Evolutionary conservation across 2,797 vertebrate species (phyloP).

Genomic region (Catharus ustulatus): DNA sequence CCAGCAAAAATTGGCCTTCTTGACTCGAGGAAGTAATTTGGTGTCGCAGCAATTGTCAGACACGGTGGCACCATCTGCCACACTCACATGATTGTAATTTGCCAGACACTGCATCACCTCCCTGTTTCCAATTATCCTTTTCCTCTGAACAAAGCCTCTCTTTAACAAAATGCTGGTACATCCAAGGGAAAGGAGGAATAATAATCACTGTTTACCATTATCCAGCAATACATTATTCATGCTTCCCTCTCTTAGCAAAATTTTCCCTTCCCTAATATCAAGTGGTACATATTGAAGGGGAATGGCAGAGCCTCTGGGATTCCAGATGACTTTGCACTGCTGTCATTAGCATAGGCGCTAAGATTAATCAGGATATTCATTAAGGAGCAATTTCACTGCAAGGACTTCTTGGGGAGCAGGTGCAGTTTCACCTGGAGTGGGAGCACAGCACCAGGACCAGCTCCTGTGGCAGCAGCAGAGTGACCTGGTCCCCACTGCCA

Average conservation of each 20-base stretch:
- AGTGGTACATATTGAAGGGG: background rate
- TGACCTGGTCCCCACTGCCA: background rate
- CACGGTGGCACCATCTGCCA: background rate
- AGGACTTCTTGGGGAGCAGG: background rate
- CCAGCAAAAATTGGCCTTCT: background rate
- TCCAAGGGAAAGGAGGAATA: background rate
- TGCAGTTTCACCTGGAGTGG: background rate
- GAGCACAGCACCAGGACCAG: background rate
- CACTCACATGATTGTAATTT: background rate
- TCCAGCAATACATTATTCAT: conserved; percentile 66
- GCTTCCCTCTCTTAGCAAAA: conserved; percentile 1
- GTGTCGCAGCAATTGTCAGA: background rate
- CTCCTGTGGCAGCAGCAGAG: background rate
- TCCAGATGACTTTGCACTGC: background rate
- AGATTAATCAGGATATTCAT: conserved; percentile 9
- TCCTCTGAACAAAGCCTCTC: conserved; percentile 4
- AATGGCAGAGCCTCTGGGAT: conserved; percentile 11
- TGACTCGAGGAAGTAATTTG: background rate
- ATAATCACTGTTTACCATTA: conserved; percentile 56
- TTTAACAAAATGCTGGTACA: background rate
- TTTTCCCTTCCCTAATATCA: background rate
- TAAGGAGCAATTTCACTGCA: background rate
- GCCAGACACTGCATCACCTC: background rate
- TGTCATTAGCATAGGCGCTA: background rate
- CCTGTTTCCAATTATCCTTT: background rate